Percentiles rank a stretch among this genome's conserved stretches.
Evolutionary conservation across 2,797 vertebrate species (phyloP).

Genomic region (Helostoma temminkii): DNA sequence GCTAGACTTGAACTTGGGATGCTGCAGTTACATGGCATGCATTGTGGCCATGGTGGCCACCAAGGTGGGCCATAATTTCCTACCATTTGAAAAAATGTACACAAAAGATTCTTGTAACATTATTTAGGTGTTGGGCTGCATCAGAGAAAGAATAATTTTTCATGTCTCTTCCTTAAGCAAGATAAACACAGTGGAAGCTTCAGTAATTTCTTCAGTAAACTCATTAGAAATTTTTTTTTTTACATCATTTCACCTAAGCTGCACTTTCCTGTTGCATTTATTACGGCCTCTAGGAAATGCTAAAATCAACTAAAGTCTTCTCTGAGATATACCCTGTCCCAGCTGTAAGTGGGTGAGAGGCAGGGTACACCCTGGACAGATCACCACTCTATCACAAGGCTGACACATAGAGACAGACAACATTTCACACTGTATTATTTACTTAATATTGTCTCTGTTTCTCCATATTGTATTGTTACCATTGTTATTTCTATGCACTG

Average conservation of each 20-base stretch:
- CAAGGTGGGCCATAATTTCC: no score
- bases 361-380: no score
- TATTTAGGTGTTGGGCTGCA: not conserved
- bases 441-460: not conserved
- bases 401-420: no score
- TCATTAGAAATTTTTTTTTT: conserved; percentile 27
- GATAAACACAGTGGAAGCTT: conserved; percentile 9
- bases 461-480: not conserved
- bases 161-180: conserved; percentile 1
- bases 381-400: no score
- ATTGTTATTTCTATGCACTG: not conserved
- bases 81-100: no score
- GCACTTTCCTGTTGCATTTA: conserved; percentile 11
- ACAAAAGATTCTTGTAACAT: no score
- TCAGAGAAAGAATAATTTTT: not conserved
- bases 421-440: not conserved
- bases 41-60: not conserved
- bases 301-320: conserved; percentile 1
- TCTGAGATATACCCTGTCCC: not conserved
- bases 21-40: no score
- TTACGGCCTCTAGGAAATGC: conserved; percentile 11
- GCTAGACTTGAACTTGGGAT: no score
- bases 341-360: no score
- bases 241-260: conserved; percentile 8
- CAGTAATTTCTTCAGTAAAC: conserved; percentile 2